These are phyloP conservation scores for Danio albolineatus DNA, from an alignment of 2,797 vertebrate species.

Conservation along the genomic window DNA sequence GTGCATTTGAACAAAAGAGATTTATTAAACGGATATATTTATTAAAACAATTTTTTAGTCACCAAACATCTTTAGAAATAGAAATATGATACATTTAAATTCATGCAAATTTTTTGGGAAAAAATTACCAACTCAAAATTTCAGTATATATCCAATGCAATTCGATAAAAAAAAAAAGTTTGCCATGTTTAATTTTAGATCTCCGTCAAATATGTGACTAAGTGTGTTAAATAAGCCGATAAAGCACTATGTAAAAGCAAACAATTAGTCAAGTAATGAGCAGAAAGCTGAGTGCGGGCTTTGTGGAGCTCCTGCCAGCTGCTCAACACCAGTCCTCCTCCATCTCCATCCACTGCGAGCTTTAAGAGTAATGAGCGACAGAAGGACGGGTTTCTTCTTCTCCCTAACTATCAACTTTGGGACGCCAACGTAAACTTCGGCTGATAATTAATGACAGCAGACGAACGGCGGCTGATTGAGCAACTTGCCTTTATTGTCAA, in stretches of 20 bases:
- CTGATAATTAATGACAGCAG: slow-evolving; percentile 86
- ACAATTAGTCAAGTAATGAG: slow-evolving; percentile 45
- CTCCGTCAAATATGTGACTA: background rate
- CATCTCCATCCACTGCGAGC: slow-evolving; percentile 42
- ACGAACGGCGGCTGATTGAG: slow-evolving; percentile 85
- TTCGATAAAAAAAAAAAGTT: background rate
- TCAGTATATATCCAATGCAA: too few species aligned
- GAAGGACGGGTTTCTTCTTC: slow-evolving; percentile 79
- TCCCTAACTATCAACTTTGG: slow-evolving; percentile 82
- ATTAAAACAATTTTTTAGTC: too few species aligned
- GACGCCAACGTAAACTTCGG: slow-evolving; percentile 80
- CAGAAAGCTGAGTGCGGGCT: slow-evolving; percentile 45
- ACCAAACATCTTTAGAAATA: too few species aligned
- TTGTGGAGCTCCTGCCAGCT: slow-evolving; percentile 48
- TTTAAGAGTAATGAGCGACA: slow-evolving; percentile 85
- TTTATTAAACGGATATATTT: too few species aligned
- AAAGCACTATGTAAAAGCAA: slow-evolving; percentile 46
- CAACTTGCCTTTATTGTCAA: slow-evolving; percentile 84
- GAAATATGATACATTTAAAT: too few species aligned
- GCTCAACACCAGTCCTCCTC: slow-evolving; percentile 39
- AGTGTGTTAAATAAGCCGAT: slow-evolving; percentile 18
- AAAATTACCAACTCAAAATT: too few species aligned
- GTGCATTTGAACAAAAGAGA: too few species aligned
- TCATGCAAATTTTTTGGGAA: too few species aligned
- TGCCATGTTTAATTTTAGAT: background rate